Conservation (phyloP, 2,888 invertebrate genomes). For the Caenorhabditis angaria region DNA sequence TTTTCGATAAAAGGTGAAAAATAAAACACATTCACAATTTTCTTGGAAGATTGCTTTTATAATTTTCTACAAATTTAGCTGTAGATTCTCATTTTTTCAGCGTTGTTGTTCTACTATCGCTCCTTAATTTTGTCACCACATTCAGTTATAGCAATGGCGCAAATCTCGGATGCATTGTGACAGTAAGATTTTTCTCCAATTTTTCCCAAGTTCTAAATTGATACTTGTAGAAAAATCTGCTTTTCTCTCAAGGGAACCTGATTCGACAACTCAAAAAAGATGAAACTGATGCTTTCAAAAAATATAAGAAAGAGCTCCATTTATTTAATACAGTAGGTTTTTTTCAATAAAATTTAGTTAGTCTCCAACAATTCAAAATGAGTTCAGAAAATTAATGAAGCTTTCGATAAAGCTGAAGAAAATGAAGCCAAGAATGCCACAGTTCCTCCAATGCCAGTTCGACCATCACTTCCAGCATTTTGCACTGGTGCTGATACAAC, state of each 20-base stretch:
- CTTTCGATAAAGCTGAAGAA: constrained; percentile 63
- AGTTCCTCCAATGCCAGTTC: constrained; percentile 62
- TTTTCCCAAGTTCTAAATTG: not conserved
- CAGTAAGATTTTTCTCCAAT: constrained; percentile 27
- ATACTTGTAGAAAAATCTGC: constrained; percentile 58
- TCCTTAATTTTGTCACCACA: constrained; percentile 16
- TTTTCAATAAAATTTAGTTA: not conserved
- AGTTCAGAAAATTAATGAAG: constrained; percentile 64
- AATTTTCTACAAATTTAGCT: too few relatives aligned
- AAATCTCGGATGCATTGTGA: constrained; percentile 50
- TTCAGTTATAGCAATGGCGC: constrained; percentile 34
- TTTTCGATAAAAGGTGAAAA: too few relatives aligned
- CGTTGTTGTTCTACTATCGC: constrained; percentile 14
- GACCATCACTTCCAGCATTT: constrained; percentile 63
- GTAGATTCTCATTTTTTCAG: too few relatives aligned
- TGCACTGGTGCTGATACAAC: constrained; percentile 66
- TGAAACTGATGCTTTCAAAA: constrained; percentile 60
- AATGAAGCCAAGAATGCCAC: constrained; percentile 59
- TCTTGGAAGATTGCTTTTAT: too few relatives aligned
- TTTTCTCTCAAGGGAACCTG: constrained; percentile 67
- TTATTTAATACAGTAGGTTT: constrained; percentile 56
- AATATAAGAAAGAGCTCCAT: constrained; percentile 65
- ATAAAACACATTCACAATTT: too few relatives aligned
- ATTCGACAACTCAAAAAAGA: constrained; percentile 62
- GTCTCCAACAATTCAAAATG: not conserved